Evolutionary conservation across 2,888 invertebrate genomes (phyloP).

Genomic region (Gastrophysa polygoni): DNA sequence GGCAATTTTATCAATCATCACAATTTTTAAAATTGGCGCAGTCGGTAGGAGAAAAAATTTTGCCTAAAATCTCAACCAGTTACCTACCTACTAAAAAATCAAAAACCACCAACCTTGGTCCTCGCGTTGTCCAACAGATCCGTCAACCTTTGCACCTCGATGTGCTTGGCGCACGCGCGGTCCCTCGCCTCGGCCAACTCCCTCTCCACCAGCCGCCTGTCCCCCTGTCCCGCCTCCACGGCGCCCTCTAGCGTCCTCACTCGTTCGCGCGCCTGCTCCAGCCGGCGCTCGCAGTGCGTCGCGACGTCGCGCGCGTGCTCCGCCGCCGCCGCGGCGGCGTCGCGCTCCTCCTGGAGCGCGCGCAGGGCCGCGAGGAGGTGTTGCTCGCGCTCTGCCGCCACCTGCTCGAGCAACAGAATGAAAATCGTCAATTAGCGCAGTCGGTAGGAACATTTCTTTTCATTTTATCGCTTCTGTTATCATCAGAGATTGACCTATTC

Average conservation of each 20-base stretch:
- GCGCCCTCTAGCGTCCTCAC: slow-evolving; percentile 74
- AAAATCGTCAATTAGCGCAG: too few species aligned
- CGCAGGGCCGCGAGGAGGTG: slow-evolving; percentile 85
- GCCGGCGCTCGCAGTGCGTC: slow-evolving; percentile 64
- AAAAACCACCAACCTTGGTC: slow-evolving; percentile 67
- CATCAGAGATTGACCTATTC: too few species aligned
- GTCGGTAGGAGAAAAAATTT: too few species aligned
- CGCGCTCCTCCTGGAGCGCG: slow-evolving; percentile 75
- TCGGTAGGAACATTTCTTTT: too few species aligned
- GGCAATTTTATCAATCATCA: too few species aligned
- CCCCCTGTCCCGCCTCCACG: slow-evolving; percentile 75
- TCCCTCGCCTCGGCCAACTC: slow-evolving; percentile 76
- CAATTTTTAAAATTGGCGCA: too few species aligned
- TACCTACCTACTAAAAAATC: too few species aligned
- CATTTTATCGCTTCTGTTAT: too few species aligned
- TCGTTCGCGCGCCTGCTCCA: slow-evolving; percentile 71
- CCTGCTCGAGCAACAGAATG: too few species aligned
- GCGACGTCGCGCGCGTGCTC: slow-evolving; percentile 63
- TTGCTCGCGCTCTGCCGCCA: slow-evolving; percentile 72
- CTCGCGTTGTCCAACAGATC: slow-evolving; percentile 84
- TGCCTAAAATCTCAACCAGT: too few species aligned
- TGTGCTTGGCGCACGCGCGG: slow-evolving; percentile 74
- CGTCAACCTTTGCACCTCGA: slow-evolving; percentile 78
- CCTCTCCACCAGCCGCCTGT: slow-evolving; percentile 75
- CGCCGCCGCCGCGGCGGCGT: slow-evolving; percentile 64